phyloP scores from a whole-genome alignment of 2,113 vertebrate genomes.

The Coptodon rendalli region DNA sequence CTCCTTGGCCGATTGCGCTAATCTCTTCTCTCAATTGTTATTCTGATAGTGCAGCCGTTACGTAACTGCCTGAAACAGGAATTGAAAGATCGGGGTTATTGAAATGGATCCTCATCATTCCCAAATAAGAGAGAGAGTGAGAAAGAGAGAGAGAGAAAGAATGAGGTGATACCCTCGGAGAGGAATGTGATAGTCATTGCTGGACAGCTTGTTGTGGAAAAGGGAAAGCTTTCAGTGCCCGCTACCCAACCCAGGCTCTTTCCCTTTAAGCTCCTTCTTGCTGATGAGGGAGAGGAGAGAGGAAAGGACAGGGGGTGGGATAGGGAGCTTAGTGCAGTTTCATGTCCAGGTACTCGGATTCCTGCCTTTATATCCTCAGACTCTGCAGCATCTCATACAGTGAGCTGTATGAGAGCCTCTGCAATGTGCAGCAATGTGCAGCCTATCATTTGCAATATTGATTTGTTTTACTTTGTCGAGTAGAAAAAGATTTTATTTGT shows the following conservation, averaged over 20 bases:
- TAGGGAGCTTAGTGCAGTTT: slow-evolving; percentile 21
- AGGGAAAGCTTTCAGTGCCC: slow-evolving; percentile 16
- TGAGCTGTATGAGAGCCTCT: neutral
- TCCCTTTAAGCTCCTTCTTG: slow-evolving; percentile 39
- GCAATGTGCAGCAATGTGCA: slow-evolving; percentile 21
- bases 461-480: neutral
- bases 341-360: slow-evolving; percentile 39
- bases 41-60: slow-evolving; percentile 64
- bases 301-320: slow-evolving; percentile 21
- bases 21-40: slow-evolving; percentile 65
- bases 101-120: slow-evolving; percentile 46
- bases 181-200: slow-evolving; percentile 28
- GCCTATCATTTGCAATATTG: neutral
- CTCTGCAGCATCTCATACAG: slow-evolving; percentile 2
- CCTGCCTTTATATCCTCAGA: slow-evolving; percentile 13
- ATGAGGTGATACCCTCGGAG: neutral
- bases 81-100: slow-evolving; percentile 56
- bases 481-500: neutral
- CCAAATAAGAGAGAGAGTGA: slow-evolving; percentile 1
- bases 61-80: slow-evolving; percentile 52
- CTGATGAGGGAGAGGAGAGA: slow-evolving; percentile 24
- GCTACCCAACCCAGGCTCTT: slow-evolving; percentile 13
- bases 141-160: neutral
- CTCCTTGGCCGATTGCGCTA: slow-evolving; percentile 48
- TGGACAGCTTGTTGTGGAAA: slow-evolving; percentile 14